Percentiles rank a stretch among this genome's conserved stretches.
Evolutionary conservation across 2,113 vertebrate genomes (phyloP).

Genomic region (Thymallus thymallus): DNA sequence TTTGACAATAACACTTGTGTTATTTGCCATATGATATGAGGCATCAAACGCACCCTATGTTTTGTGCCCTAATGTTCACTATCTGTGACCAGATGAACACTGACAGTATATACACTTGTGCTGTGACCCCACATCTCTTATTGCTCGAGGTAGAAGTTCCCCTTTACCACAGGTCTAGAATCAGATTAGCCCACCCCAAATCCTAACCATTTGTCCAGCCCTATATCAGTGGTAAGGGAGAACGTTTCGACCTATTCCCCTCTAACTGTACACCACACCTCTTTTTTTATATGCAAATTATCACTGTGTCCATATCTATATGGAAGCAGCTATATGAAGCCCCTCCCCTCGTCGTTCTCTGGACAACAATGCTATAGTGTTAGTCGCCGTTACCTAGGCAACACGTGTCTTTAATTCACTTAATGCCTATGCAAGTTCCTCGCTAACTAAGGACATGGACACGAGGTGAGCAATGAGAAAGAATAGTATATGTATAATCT

Average conservation of each 20-base stretch:
- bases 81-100: conserved; percentile 45
- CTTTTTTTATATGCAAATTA: conserved; percentile 39
- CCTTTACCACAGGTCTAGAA: no score
- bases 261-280: conserved; percentile 28
- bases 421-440: conserved; percentile 27
- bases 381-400: conserved; percentile 2
- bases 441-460: conserved; percentile 24
- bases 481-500: conserved; percentile 23
- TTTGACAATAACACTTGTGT: conserved; percentile 14
- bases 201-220: no score
- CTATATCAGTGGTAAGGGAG: no score
- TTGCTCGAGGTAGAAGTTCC: no score
- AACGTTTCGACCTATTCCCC: background rate
- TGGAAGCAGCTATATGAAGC: conserved; percentile 3
- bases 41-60: conserved; percentile 23
- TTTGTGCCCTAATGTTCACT: conserved; percentile 2
- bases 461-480: conserved; percentile 52
- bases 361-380: conserved; percentile 1
- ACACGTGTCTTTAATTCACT: conserved; percentile 18
- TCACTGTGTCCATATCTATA: conserved; percentile 22
- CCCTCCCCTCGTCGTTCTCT: background rate
- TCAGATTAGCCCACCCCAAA: no score
- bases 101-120: conserved; percentile 59
- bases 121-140: conserved; percentile 41
- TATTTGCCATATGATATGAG: conserved; percentile 10